These are phyloP conservation scores for Sylvilagus bachmani DNA, from an alignment of 2,113 vertebrate genomes.

Conservation along the genomic window DNA sequence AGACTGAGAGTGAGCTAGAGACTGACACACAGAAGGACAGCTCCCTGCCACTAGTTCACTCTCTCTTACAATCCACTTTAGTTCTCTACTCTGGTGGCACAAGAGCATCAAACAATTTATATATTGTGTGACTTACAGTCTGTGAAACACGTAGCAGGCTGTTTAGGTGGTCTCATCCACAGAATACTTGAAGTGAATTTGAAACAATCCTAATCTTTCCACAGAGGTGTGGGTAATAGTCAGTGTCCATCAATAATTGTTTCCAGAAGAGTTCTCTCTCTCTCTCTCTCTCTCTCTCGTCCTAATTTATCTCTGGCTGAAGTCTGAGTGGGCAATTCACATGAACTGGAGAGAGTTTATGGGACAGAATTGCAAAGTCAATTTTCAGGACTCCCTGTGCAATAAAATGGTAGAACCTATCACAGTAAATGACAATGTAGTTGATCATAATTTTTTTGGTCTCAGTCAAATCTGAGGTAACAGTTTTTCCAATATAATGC, in stretches of 20 bases:
- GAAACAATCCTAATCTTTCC: neutral
- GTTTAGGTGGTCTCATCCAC: neutral
- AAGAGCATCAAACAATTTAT: neutral
- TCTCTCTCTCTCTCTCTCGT: neutral
- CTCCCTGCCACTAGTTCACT: too few relatives aligned
- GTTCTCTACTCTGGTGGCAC: neutral
- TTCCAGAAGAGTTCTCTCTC: neutral
- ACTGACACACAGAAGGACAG: too few relatives aligned
- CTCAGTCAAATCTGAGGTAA: neutral
- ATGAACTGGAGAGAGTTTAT: neutral
- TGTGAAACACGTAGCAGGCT: neutral
- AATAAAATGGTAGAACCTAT: neutral
- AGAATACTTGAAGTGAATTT: neutral
- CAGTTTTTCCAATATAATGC: neutral
- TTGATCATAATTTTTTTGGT: neutral
- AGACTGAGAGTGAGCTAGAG: too few relatives aligned
- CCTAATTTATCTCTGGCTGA: neutral
- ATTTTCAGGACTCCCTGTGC: neutral
- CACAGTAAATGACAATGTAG: neutral
- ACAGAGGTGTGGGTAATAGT: neutral
- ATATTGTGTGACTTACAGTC: neutral
- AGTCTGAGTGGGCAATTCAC: neutral
- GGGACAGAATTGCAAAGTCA: neutral
- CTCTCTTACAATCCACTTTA: neutral
- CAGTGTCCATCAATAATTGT: neutral